Evolutionary conservation across 2,113 vertebrate genomes (phyloP), one percentile per base, ranked within the genome.

Genomic region (Dipodomys spectabilis): DNA sequence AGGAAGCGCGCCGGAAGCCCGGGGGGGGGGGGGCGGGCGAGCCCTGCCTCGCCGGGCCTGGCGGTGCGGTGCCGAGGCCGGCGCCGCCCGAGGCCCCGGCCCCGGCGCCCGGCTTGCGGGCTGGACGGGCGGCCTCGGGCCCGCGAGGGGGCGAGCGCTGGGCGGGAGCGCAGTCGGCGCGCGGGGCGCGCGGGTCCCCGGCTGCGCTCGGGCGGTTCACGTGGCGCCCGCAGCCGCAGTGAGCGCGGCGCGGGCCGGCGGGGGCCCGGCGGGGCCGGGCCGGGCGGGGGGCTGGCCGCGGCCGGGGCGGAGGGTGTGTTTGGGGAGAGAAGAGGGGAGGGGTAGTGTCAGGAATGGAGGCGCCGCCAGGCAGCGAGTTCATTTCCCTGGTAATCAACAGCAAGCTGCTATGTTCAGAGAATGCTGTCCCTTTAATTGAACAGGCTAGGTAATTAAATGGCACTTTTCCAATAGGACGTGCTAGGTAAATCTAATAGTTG

Each of bases 401-500:
- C 98, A 98, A 98, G 98, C 98, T 99, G 98, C 98, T 98, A 98
- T 98, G 99, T 98, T 98, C 98, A 97, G 98, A 97, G 98, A 98
- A 98, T 98, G 98, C 98, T 98, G 98, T 99, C 99, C 98, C 98
- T 99, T 99, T 99, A 99, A 99, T 99, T 99, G 99, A 99, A 99
- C 99, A 99, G 99, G 99, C 98, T 98, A 99, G 99, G 99, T 99
- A 99, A 99, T 99, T 99, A 99, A 99, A 99, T 99, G 99, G 99
- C 99, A 99, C 99, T 99, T 99, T 99, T 99, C 99, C 99, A 99
- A 99, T 99, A 99, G 99, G 98, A 99, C 98, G 99, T 99, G 99
- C 99, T 98, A 99, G 99, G 99, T 99, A 99, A 99, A 99, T 99
- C 98, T 99, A 99, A 99, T 99, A 99, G 99, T 99, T 99, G 99